These are phyloP conservation scores for Beroe forskalii DNA, from an alignment of 37 sponge, comb jelly and placozoan genomes.

Conservation along the genomic window DNA sequence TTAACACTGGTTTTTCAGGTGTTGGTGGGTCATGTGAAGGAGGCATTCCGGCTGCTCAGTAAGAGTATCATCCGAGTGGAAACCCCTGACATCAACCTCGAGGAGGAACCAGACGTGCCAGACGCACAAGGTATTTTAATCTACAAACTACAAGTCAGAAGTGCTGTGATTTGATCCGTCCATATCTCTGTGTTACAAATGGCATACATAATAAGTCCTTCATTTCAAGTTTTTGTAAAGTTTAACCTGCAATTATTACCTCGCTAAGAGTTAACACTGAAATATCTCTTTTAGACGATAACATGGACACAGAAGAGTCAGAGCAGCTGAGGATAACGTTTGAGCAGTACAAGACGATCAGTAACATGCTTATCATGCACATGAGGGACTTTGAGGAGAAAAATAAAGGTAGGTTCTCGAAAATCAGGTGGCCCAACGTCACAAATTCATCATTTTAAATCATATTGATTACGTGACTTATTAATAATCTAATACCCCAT, in stretches of 20 bases:
- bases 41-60: slow-evolving; percentile 92
- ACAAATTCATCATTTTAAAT: too few species aligned
- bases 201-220: too few species aligned
- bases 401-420: slow-evolving; percentile 58
- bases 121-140: background rate
- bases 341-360: slow-evolving; percentile 89
- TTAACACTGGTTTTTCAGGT: too few species aligned
- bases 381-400: slow-evolving; percentile 84
- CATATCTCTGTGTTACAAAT: too few species aligned
- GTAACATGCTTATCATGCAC: slow-evolving; percentile 87
- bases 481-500: too few species aligned
- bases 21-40: slow-evolving; percentile 86
- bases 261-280: too few species aligned
- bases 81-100: slow-evolving; percentile 95
- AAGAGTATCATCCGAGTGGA: slow-evolving; percentile 97
- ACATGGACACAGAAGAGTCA: slow-evolving; percentile 33
- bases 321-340: slow-evolving; percentile 81
- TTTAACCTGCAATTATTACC: too few species aligned
- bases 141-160: too few species aligned
- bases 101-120: slow-evolving; percentile 69
- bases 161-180: too few species aligned
- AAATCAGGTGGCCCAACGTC: too few species aligned
- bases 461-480: too few species aligned
- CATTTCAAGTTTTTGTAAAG: too few species aligned
- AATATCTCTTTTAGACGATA: background rate